phyloP scores from a whole-genome alignment of 1,140 invertebrate species.

The Condylostylus longicornis region DNA sequence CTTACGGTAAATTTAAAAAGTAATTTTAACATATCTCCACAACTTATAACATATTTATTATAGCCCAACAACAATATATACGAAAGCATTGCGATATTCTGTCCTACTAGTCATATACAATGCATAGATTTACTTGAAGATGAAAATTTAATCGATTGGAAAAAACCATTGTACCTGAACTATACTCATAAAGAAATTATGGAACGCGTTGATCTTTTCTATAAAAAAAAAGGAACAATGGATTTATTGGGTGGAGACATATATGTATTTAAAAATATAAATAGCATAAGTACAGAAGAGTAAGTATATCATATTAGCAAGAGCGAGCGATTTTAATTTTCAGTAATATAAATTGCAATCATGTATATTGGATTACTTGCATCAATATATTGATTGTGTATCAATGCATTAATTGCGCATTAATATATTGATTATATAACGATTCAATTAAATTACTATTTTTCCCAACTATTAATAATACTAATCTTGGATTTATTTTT shows the following conservation, averaged over 20 bases:
- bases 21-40: background rate
- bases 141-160: constrained; percentile 64
- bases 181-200: constrained; percentile 64
- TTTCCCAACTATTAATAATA: no score
- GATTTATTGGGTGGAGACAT: constrained; percentile 62
- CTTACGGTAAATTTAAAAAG: constrained; percentile 47
- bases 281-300: constrained; percentile 41
- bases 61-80: constrained; percentile 61
- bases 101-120: constrained; percentile 55
- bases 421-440: no score
- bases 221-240: constrained; percentile 40
- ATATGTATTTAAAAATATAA: constrained; percentile 48
- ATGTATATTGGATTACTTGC: background rate
- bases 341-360: background rate
- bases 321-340: background rate
- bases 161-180: constrained; percentile 62
- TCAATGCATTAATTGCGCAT: no score
- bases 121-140: constrained; percentile 48
- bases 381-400: no score
- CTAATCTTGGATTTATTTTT: no score
- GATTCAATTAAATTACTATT: no score
- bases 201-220: constrained; percentile 47
- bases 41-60: constrained; percentile 14
- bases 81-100: constrained; percentile 69
- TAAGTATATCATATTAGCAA: constrained; percentile 18